phyloP scores from a whole-genome alignment of 2,797 vertebrate species.

The Okamejei kenojei region DNA sequence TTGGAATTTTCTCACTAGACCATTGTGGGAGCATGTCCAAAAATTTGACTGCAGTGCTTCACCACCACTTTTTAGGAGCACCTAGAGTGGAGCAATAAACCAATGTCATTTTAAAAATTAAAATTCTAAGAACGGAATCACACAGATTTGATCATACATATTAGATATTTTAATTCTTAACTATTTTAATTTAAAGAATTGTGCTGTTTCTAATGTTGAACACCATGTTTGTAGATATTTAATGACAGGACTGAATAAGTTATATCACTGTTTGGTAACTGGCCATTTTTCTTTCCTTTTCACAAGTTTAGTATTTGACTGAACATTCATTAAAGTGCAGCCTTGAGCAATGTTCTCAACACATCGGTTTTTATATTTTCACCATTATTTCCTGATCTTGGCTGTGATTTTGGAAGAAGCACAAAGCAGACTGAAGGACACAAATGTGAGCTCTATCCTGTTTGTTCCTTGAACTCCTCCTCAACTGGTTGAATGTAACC shows the following conservation, averaged over 20 bases:
- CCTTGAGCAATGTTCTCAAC: not conserved
- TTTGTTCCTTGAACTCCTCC: not conserved
- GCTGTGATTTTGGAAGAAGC: not conserved
- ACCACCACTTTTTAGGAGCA: no score
- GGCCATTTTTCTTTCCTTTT: not conserved
- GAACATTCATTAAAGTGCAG: not conserved
- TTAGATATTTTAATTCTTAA: not conserved
- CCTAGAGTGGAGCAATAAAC: no score
- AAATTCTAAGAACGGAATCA: no score
- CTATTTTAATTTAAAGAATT: not conserved
- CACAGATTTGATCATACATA: no score
- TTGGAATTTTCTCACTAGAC: no score
- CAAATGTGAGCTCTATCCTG: not conserved
- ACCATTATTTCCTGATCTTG: not conserved
- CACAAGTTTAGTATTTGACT: not conserved
- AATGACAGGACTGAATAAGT: not conserved
- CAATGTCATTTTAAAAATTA: no score
- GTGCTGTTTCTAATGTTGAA: not conserved
- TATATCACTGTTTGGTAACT: not conserved
- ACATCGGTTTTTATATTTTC: not conserved
- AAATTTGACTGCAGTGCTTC: no score
- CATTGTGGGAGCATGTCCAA: no score
- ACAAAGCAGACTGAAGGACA: not conserved
- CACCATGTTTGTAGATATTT: not conserved
- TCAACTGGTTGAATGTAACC: conserved; percentile 14